These are phyloP conservation scores for Hystrix brachyura DNA, from an alignment of 2,113 vertebrate species.

Conservation along the genomic window DNA sequence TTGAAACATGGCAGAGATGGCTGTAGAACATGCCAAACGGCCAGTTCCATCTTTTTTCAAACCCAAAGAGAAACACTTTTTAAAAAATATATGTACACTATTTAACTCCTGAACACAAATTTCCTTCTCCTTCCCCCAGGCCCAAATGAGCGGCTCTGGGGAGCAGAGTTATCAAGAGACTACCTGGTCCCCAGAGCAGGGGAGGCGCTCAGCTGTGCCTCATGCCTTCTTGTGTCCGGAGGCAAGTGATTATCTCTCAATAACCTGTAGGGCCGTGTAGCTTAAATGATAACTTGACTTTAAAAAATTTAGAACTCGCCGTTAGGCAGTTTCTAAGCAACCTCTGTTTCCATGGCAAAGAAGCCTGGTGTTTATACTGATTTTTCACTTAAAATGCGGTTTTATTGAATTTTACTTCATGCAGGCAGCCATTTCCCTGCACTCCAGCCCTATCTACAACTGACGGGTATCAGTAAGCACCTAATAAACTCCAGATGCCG, in stretches of 20 bases:
- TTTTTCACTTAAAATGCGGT: constrained; percentile 82
- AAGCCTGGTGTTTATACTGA: constrained; percentile 88
- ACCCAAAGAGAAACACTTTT: constrained; percentile 69
- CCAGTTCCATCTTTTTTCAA: constrained; percentile 65
- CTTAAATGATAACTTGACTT: constrained; percentile 88
- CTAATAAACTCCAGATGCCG: constrained; percentile 65
- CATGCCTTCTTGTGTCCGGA: constrained; percentile 44
- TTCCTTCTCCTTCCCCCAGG: constrained; percentile 73
- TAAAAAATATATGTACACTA: constrained; percentile 61
- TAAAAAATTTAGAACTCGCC: constrained; percentile 84
- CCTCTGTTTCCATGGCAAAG: constrained; percentile 91
- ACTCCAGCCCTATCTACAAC: constrained; percentile 64
- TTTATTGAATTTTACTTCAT: constrained; percentile 85
- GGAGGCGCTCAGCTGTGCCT: constrained; percentile 75
- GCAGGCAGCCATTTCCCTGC: constrained; percentile 79
- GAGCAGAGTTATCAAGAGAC: constrained; percentile 71
- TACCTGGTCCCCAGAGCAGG: constrained; percentile 63
- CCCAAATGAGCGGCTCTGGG: constrained; percentile 61
- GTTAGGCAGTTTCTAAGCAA: constrained; percentile 90
- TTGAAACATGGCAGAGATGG: constrained; percentile 8
- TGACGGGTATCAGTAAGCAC: constrained; percentile 75
- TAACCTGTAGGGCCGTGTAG: constrained; percentile 80
- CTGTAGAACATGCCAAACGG: constrained; percentile 63
- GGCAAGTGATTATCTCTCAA: constrained; percentile 80
- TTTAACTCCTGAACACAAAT: constrained; percentile 79